Evolutionary conservation across 2,797 vertebrate species (phyloP).

Genomic region (Gobio occitaniae): DNA sequence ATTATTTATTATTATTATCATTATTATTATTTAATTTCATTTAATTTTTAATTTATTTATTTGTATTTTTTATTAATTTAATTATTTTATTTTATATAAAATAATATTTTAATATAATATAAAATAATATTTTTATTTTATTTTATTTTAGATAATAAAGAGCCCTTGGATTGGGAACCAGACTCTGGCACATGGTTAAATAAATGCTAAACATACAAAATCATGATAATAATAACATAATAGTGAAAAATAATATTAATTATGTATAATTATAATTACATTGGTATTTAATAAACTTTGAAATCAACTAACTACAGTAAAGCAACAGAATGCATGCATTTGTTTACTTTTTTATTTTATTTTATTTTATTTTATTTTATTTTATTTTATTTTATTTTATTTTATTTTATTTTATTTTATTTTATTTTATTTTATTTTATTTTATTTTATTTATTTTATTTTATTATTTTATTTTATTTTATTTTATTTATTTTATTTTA

Average conservation of each 20-base stretch:
- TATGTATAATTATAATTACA: not conserved
- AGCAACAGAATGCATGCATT: not conserved
- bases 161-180: not conserved
- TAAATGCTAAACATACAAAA: not conserved
- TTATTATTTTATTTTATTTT: not conserved
- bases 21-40: no score
- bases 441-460: not conserved
- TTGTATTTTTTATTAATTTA: no score
- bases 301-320: no score
- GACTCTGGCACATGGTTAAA: not conserved
- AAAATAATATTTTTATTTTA: no score
- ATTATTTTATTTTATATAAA: no score
- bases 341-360: not conserved
- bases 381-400: not conserved
- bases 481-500: not conserved
- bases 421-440: not conserved
- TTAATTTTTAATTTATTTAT: no score
- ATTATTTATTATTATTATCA: no score
- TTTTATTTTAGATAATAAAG: no score
- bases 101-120: no score
- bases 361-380: not conserved
- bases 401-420: not conserved
- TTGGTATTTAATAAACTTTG: not conserved
- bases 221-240: no score
- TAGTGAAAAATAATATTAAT: not conserved